These are phyloP conservation scores for Drosophila macrospina DNA, from an alignment of 2,888 invertebrate genomes.

Conservation along the genomic window DNA sequence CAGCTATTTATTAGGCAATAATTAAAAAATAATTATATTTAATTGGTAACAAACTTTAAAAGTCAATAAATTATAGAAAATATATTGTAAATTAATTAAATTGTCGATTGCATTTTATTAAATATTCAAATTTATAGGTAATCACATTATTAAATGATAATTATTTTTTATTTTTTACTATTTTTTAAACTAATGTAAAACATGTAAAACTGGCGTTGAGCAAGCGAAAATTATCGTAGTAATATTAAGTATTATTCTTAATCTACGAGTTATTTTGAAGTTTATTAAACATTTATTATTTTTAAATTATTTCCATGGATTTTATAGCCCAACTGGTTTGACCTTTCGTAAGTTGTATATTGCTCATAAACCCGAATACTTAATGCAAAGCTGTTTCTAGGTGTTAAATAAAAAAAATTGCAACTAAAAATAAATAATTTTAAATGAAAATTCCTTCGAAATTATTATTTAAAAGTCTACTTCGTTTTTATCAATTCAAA, in stretches of 20 bases:
- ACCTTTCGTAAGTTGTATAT: conserved; percentile 1
- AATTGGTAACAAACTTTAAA: background rate
- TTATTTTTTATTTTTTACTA: background rate
- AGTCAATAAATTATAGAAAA: too few relatives aligned
- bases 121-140: background rate
- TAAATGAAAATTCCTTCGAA: background rate
- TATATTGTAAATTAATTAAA: background rate
- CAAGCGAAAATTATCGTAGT: background rate
- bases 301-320: background rate
- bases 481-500: background rate
- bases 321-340: background rate
- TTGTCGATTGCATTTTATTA: too few relatives aligned
- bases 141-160: background rate
- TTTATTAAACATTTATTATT: background rate
- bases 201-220: background rate
- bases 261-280: background rate
- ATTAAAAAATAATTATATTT: background rate
- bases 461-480: too few relatives aligned
- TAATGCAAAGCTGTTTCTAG: conserved; percentile 10
- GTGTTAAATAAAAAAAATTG: background rate
- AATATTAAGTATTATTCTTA: background rate
- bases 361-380: background rate
- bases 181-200: background rate
- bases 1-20: background rate
- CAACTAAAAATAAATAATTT: background rate